These are phyloP conservation scores for Cheilosia pagana DNA, from an alignment of 2,888 invertebrate species.

Conservation along the genomic window DNA sequence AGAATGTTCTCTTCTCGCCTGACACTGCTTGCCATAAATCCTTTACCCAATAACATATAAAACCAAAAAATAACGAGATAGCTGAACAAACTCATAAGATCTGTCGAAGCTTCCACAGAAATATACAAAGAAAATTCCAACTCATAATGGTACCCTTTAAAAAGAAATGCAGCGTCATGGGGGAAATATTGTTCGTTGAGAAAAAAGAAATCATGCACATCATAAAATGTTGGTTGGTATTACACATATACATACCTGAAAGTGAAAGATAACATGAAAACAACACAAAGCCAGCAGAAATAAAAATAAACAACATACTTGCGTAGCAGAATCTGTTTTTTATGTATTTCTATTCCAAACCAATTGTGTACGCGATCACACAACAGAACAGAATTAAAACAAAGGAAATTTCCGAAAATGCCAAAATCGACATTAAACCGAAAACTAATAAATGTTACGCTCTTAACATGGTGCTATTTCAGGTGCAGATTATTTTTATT, in stretches of 20 bases:
- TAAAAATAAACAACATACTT: not conserved
- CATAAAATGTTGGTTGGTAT: constrained; percentile 33
- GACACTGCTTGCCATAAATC: constrained; percentile 12
- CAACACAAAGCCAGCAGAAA: not conserved
- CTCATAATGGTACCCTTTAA: not conserved
- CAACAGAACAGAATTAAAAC: constrained; percentile 16
- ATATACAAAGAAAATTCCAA: not conserved
- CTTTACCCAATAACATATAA: constrained; percentile 30
- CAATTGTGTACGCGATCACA: constrained; percentile 25
- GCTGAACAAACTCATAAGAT: not conserved
- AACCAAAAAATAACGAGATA: not conserved
- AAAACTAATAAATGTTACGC: constrained; percentile 45
- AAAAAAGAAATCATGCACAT: constrained; percentile 21
- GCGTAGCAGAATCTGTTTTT: constrained; percentile 3
- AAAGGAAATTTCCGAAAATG: constrained; percentile 28
- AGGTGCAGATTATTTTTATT: constrained; percentile 55
- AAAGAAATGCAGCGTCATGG: not conserved
- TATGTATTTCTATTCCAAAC: constrained; percentile 26
- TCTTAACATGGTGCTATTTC: constrained; percentile 22
- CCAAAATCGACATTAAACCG: constrained; percentile 31
- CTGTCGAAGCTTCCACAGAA: not conserved
- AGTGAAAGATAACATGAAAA: constrained; percentile 18
- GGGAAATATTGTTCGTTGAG: constrained; percentile 26
- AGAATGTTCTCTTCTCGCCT: not conserved
- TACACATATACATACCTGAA: not conserved